Evolutionary conservation across 2,888 invertebrate genomes (phyloP), one percentile per base, ranked within the genome.

Genomic region (Drosophila falleni): DNA sequence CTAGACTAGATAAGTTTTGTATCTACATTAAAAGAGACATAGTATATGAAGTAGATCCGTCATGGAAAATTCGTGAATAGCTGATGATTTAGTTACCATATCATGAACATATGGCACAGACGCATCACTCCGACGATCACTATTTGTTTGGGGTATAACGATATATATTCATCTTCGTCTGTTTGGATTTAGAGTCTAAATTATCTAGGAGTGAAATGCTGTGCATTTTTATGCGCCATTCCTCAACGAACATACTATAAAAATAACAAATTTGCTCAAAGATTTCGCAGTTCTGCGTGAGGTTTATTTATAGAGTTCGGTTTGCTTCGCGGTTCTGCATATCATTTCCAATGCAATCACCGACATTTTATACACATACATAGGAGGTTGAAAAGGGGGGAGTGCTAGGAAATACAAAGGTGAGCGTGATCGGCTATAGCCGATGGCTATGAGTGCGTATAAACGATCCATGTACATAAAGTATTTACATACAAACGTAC

Each of bases 341-440:
- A 80, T 75, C 56, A 87, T 74, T 83, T 87, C 81, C 87, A 87
- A 85, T 80, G 87, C 80, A 85, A 54, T 73, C 66, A 51, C 44
- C 41, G 51, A 61, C 41, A 13, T 29, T 8, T 50, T 41, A 33
- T 51, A 35, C 11, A 33, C 33, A 51, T 6, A 59, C 10, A 26
- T 39, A 42, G 16, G 16, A 9, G 13, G 31, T 5, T 5, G n/a
- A 11, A 10, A 13, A 6, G 13, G 55, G 35, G 11, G 29, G 19
- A n/a, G 51, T 60, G 5, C 41, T 19, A 31, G 15, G 46, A 26
- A 51, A 55, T 37, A 44, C 15, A 68, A 66, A 71, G 74, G 80
- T 72, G 72, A 72, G 64, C 55, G 56, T 64, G 63, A 68, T 70
- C 72, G 66, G 44, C 46, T 73, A 0, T 39, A 61, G 65, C 39